These are phyloP conservation scores for Julus scanicus DNA, from an alignment of 2,888 invertebrate genomes.

Conservation along the genomic window DNA sequence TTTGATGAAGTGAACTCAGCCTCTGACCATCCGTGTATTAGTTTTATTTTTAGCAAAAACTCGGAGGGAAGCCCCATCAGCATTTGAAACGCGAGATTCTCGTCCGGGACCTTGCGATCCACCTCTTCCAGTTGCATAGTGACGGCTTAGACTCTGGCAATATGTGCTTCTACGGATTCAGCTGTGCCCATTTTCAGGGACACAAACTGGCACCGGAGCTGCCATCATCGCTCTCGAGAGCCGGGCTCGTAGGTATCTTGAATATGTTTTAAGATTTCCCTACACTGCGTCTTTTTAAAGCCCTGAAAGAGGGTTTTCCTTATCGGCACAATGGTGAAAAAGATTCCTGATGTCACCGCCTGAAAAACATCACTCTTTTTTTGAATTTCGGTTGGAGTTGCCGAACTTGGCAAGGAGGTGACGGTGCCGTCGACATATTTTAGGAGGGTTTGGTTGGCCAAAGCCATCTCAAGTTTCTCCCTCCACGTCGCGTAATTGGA, in stretches of 20 bases:
- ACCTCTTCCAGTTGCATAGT: background rate
- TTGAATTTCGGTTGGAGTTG: background rate
- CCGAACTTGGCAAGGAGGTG: background rate
- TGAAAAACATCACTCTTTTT: background rate
- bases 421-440: background rate
- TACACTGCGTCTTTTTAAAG: background rate
- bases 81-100: background rate
- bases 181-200: background rate
- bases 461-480: too few species aligned
- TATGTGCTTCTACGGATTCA: background rate
- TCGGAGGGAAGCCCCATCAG: background rate
- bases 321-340: background rate
- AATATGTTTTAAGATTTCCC: background rate
- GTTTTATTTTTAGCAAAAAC: background rate
- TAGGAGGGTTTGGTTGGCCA: too few species aligned
- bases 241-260: background rate
- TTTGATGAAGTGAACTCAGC: background rate
- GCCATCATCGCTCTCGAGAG: background rate
- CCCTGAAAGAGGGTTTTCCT: background rate
- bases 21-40: background rate
- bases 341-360: background rate
- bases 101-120: background rate
- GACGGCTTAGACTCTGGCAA: background rate
- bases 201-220: background rate
- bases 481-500: too few species aligned